These are phyloP conservation scores for Numenius arquata DNA, from an alignment of 2,113 vertebrate species.

Conservation along the genomic window DNA sequence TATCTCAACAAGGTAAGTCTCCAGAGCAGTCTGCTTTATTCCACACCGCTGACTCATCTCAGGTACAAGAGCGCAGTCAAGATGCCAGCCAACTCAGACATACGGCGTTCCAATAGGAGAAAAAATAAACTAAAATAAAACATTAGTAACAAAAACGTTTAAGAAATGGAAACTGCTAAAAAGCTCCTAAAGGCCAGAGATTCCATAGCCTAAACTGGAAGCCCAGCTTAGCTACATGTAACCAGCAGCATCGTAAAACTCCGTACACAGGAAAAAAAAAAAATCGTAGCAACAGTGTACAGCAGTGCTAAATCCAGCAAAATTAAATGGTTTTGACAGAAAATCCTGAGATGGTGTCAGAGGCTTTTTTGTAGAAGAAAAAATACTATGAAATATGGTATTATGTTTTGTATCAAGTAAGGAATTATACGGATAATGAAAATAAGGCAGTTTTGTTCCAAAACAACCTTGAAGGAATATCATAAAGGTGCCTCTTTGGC, in stretches of 20 bases:
- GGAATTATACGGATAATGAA: not conserved
- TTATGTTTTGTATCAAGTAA: not conserved
- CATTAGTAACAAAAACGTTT: not conserved
- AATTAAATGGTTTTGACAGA: not conserved
- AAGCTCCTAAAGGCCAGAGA: not conserved
- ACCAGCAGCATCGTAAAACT: not conserved
- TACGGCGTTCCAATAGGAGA: not conserved
- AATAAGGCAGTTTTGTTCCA: not conserved
- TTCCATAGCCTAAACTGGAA: not conserved
- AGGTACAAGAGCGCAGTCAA: accelerated
- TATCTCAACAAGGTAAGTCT: not conserved
- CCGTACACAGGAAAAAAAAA: not conserved
- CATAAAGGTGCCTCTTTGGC: not conserved
- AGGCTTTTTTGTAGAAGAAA: not conserved
- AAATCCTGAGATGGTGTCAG: not conserved
- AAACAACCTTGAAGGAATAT: not conserved
- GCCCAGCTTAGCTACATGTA: not conserved
- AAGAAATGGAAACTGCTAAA: not conserved
- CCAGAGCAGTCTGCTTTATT: not conserved
- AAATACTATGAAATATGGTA: not conserved
- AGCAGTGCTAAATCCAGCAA: not conserved
- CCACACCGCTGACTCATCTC: not conserved
- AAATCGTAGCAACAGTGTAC: not conserved
- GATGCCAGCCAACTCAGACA: not conserved
- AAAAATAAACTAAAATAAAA: not conserved